These are phyloP conservation scores for Aptenodytes patagonicus DNA, from an alignment of 2,113 vertebrate genomes.

Conservation along the genomic window DNA sequence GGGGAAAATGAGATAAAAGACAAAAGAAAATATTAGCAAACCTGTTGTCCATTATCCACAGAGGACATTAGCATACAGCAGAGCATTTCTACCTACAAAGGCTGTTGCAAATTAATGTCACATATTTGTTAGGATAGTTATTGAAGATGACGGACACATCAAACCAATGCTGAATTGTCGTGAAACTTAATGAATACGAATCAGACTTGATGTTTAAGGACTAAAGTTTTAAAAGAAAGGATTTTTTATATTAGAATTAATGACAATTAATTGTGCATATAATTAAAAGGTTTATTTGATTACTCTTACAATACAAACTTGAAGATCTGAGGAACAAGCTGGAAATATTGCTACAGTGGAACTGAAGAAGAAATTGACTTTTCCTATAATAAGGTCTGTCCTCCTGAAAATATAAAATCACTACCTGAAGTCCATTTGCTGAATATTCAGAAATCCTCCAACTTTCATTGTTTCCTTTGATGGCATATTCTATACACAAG, in stretches of 20 bases:
- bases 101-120: conserved; percentile 12
- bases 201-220: conserved; percentile 26
- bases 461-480: not conserved
- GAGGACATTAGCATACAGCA: not conserved
- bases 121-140: conserved; percentile 44
- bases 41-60: not conserved
- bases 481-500: not conserved
- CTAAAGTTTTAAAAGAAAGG: not conserved
- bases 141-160: conserved; percentile 12
- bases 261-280: not conserved
- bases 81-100: conserved; percentile 25
- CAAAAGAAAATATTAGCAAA: conserved; percentile 8
- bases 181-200: conserved; percentile 50
- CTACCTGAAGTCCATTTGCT: not conserved
- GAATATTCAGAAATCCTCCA: not conserved
- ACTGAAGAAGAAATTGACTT: not conserved
- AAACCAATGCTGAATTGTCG: conserved; percentile 38
- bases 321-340: not conserved
- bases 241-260: not conserved
- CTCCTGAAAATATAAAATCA: not conserved
- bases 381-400: not conserved
- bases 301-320: not conserved
- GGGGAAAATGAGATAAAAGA: not conserved
- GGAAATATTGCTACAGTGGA: not conserved
- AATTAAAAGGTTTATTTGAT: not conserved